A percentile compares a stretch with the other conserved stretches of the same genome.
phyloP scores from a whole-genome alignment of 2,888 invertebrate species.

The Neelides folsomi region DNA sequence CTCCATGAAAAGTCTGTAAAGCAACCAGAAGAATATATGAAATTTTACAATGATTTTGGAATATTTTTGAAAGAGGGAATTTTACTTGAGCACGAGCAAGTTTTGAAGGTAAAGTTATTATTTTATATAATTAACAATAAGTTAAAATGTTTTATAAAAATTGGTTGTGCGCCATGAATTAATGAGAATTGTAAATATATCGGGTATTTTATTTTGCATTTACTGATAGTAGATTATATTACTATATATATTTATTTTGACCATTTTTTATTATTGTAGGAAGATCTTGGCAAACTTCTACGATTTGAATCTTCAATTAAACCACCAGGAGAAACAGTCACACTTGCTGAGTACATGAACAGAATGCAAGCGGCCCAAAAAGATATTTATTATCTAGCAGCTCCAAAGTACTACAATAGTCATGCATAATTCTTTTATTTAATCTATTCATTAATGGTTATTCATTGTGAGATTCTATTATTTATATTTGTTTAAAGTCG shows the following conservation, averaged over 20 bases:
- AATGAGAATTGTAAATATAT: no score
- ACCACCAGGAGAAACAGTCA: slow-evolving; percentile 55
- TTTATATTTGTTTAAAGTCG: slow-evolving; percentile 50
- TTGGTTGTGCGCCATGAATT: no score
- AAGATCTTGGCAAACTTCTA: slow-evolving; percentile 76
- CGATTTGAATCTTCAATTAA: slow-evolving; percentile 81
- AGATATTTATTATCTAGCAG: slow-evolving; percentile 81
- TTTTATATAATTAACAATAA: no score
- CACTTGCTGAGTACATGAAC: slow-evolving; percentile 64
- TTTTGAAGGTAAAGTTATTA: slow-evolving; percentile 55
- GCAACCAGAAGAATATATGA: slow-evolving; percentile 61
- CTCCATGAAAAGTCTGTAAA: slow-evolving; percentile 73
- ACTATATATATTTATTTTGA: slow-evolving; percentile 14
- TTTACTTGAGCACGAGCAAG: slow-evolving; percentile 63
- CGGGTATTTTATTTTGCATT: no score
- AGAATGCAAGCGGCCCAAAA: slow-evolving; percentile 65
- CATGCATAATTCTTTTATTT: background rate
- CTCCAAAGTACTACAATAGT: slow-evolving; percentile 59
- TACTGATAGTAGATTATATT: no score
- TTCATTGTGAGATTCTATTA: background rate
- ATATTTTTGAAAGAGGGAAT: slow-evolving; percentile 92
- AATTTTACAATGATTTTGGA: slow-evolving; percentile 84
- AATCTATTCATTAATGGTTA: background rate
- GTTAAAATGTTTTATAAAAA: no score
- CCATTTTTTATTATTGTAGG: slow-evolving; percentile 43